A percentile compares a stretch with the other conserved stretches of the same genome.
Conservation (phyloP, 2,113 vertebrate genomes). For the Phyllostomus discolor region DNA sequence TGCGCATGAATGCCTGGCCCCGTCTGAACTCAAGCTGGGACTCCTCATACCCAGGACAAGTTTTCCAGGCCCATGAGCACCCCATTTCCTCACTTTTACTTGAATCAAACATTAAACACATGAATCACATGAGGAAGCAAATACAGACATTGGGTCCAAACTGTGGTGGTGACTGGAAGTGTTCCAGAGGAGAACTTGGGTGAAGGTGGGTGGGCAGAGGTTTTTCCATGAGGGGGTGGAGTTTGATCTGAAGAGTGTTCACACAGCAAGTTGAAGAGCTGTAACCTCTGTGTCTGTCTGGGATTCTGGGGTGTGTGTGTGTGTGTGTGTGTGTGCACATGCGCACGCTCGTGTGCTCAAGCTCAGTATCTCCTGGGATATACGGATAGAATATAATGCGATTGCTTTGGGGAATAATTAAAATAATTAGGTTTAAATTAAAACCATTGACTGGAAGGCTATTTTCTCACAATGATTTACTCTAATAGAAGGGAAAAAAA, state of each 20-base stretch:
- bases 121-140: not conserved
- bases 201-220: fast-evolving
- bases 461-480: constrained; percentile 62
- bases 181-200: not conserved
- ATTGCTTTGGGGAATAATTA: constrained; percentile 49
- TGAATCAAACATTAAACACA: not conserved
- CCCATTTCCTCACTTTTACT: not conserved
- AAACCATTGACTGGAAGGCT: constrained; percentile 24
- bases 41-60: not conserved
- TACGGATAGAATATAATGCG: not conserved
- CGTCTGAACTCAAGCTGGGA: not conserved
- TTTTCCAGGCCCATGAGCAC: not conserved
- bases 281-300: not conserved
- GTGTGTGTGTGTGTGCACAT: too few relatives aligned
- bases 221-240: not conserved
- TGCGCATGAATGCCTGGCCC: not conserved
- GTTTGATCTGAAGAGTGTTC: not conserved
- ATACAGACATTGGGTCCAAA: not conserved
- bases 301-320: not conserved
- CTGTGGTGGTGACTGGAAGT: not conserved
- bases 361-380: not conserved
- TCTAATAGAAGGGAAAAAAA: constrained; percentile 33
- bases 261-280: not conserved
- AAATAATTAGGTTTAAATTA: constrained; percentile 65
- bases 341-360: not conserved